phyloP scores from a whole-genome alignment of 2,797 vertebrate species.

The Premnoplex brunnescens region DNA sequence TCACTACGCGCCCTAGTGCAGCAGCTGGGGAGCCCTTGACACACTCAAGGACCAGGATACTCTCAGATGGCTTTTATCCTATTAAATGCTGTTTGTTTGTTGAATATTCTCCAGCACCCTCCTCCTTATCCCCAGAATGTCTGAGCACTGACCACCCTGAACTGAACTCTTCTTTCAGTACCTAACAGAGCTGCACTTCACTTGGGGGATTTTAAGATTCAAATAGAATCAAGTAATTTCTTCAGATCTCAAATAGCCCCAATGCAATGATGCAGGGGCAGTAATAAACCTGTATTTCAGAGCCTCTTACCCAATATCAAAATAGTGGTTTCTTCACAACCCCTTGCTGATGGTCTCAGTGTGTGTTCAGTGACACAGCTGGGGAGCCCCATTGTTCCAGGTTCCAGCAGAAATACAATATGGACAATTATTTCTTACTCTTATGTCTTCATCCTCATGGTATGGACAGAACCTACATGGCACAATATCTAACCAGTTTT shows the following conservation, averaged over 20 bases:
- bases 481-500: neutral
- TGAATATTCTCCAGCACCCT: neutral
- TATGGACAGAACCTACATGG: neutral
- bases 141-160: neutral
- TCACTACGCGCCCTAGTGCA: accelerated
- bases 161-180: neutral
- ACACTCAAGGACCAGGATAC: neutral
- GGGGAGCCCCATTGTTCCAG: neutral
- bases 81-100: neutral
- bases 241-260: neutral
- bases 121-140: neutral
- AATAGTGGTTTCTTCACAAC: neutral
- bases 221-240: neutral
- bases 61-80: neutral
- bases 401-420: neutral
- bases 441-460: neutral
- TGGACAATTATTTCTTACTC: neutral
- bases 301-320: neutral
- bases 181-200: neutral
- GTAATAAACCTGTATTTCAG: neutral
- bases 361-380: neutral
- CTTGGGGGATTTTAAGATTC: neutral
- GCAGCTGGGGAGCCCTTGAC: accelerated
- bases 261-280: neutral
- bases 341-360: neutral